Conservation (phyloP, 1,140 invertebrate species). For the Macrobrachium rosenbergii region DNA sequence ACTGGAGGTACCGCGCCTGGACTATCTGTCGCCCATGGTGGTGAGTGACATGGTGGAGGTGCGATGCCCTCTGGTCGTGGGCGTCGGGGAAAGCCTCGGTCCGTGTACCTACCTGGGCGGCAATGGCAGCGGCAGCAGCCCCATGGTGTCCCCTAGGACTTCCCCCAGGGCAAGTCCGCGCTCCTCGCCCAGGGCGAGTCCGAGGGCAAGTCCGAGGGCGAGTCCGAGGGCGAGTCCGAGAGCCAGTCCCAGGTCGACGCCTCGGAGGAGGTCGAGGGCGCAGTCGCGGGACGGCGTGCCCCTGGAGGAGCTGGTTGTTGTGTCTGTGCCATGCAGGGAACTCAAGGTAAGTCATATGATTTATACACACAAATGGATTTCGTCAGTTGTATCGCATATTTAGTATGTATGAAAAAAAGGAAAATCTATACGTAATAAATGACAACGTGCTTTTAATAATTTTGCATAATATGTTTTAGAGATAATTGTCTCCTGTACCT, state of each 20-base stretch:
- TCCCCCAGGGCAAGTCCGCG: constrained; percentile 29
- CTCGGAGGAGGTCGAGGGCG: constrained; percentile 50
- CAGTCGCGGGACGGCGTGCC: constrained; percentile 47
- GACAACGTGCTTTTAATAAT: too few relatives aligned
- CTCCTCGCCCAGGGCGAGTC: constrained; percentile 29
- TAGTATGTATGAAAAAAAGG: too few relatives aligned
- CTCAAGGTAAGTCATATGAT: constrained; percentile 49
- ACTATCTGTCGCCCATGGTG: constrained; percentile 51
- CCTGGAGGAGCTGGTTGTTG: constrained; percentile 63
- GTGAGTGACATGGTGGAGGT: constrained; percentile 46
- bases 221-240: constrained; percentile 42
- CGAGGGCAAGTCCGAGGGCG: constrained; percentile 47
- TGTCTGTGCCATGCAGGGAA: constrained; percentile 64
- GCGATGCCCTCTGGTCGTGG: constrained; percentile 31
- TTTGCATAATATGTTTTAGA: too few relatives aligned
- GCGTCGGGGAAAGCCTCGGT: constrained; percentile 33
- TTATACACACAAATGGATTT: too few relatives aligned
- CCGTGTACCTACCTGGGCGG: constrained; percentile 52
- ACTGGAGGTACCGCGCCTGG: background rate
- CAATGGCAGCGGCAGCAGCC: constrained; percentile 23
- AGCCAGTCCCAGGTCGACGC: constrained; percentile 43
- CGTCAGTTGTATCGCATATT: too few relatives aligned
- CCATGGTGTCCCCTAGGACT: constrained; percentile 18
- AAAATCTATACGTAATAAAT: background rate
- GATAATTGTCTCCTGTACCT: too few relatives aligned